Base-by-base conservation (phyloP, 2,797 vertebrate species). In the Liparis tanakae region DNA sequence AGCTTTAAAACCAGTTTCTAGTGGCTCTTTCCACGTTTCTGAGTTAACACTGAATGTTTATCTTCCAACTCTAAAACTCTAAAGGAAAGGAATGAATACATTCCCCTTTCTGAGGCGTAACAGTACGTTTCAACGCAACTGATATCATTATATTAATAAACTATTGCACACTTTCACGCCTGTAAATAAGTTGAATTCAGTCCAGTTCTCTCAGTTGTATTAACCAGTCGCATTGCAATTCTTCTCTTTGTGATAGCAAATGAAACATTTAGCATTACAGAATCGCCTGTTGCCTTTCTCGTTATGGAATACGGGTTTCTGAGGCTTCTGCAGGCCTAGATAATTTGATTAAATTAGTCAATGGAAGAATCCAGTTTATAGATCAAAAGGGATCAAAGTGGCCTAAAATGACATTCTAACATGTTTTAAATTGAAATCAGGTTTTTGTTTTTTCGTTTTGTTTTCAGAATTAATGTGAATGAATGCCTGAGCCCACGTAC, bases 21-120 rank as follows among this genome's bases (percentile, higher is more conserved):
- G 66, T 50, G 39, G 48, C 58, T 70, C 30, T 67, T 74, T 73
- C 62, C 36, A 65, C 43, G 58, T 63, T 72, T 65, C 72, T 10
- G n/a, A 70, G 44, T 58, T 66, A 44, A 51, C 4, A 48, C 20
- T 60, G 9, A 72, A 75, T 4, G 50, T 25, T 46, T 57, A 17
- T 58, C 39, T 68, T 63, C 33, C 41, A 54, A 37, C 17, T 25
- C 54, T 44, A 70, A 8, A 62, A 43, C 57, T 17, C 44, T 59
- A 44, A 58, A 62, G 53, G 37, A 36, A 22, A 20, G 1, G 10
- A 15, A 25, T 65, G 66, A 43, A 43, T 33, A 15, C 53, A 17
- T 71, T 64, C 15, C 20, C 13, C 34, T 73, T 73, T 56, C 3
- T 63, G 44, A 25, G 30, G 33, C 22, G 17, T 59, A 68, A 15